A percentile compares a stretch with the other conserved stretches of the same genome.
Evolutionary conservation across 2,113 vertebrate species (phyloP).

Genomic region (Drymodes brunneopygia): DNA sequence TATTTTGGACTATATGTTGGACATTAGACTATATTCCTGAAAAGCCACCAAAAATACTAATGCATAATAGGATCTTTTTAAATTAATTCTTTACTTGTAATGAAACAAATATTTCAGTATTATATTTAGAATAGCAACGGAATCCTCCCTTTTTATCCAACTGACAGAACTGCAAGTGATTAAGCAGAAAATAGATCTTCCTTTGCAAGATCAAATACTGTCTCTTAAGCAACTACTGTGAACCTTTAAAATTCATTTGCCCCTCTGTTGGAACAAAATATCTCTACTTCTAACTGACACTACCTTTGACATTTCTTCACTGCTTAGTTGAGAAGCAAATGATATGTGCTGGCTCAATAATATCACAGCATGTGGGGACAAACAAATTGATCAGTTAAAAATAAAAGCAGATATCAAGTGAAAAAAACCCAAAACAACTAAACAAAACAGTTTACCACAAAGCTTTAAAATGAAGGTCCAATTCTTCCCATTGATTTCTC

Average conservation of each 20-base stretch:
- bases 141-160: neutral
- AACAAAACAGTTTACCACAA: neutral
- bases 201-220: neutral
- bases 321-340: neutral
- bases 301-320: neutral
- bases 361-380: neutral
- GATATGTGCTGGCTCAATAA: neutral
- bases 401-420: neutral
- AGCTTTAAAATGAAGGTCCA: neutral
- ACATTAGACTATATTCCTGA: neutral
- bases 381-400: neutral
- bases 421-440: neutral
- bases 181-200: neutral
- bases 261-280: neutral
- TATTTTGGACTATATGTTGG: neutral
- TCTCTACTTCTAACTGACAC: neutral
- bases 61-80: accelerated
- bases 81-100: neutral
- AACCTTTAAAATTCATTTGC: neutral
- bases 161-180: neutral
- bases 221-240: neutral
- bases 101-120: neutral
- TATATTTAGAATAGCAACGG: neutral
- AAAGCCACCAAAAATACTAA: neutral
- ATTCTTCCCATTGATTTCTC: neutral